Base-by-base conservation (phyloP, 2,888 invertebrate species). In the Cosmorhoe ocellata region DNA sequence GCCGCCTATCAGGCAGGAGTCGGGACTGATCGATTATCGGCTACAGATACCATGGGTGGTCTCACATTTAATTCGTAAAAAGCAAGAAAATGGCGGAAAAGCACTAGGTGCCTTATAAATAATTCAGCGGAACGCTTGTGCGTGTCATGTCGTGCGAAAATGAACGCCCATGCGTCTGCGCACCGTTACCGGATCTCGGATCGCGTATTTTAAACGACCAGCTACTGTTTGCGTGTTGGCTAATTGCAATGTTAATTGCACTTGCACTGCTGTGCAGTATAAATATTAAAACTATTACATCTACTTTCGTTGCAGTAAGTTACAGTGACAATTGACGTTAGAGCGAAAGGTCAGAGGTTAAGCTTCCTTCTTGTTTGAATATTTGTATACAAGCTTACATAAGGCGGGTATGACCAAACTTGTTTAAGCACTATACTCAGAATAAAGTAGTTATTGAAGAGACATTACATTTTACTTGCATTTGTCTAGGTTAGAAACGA, bases 51-150 rank as follows among this genome's bases (percentile, higher is more conserved):
- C 60, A 62, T 66, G 72, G 73, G 76, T 77, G 74, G 76, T 72
- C 77, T 48, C 42, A 51, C 41, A 54, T 54, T 55, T 27, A 49
- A 56, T 59, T 59, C 50, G 61, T 59, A 60, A 66, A 74, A 82
- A 73, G 63, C 59, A 57, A 78, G 79, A 79, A 84, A 81, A 84
- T 72, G 74, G 70, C 73, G 80, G 83, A 84, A 86, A 84, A 82
- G 71, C 76, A 73, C 69, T 73, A 70, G 73, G 69, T 67, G 64
- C 61, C 66, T 78, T 70, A 86, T 87, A 79, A 80, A 87, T 87
- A 85, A 87, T 86, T 76, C 74, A 87, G 74, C 51, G 74, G 74
- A 74, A 79, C 81, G 71, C 73, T 68, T 66, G 73, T 70, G 76
- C 71, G 75, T 69, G 67, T 56, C 52, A 39, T 58, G 53, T 66